Evolutionary conservation across 37 sponge, comb jelly and placozoan species (phyloP).

Genomic region (Chondrosia reniformis): DNA sequence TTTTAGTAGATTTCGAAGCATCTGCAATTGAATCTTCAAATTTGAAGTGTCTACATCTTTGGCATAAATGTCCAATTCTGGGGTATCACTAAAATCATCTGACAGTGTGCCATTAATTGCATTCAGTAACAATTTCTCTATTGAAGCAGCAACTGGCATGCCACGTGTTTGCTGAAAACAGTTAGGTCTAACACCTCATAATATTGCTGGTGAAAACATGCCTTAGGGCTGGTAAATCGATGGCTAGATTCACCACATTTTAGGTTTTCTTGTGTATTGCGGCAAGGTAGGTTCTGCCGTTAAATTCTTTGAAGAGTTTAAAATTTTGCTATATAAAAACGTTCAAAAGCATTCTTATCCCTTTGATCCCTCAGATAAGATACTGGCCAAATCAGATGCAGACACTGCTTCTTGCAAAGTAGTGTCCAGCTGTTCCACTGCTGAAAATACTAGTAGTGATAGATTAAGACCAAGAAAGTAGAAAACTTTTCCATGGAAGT

Average conservation of each 20-base stretch:
- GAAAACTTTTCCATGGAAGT: slow-evolving; percentile 17
- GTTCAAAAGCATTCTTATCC: too few relatives aligned
- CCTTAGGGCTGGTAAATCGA: slow-evolving; percentile 28
- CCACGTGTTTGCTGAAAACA: slow-evolving; percentile 34
- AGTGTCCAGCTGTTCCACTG: slow-evolving; percentile 29
- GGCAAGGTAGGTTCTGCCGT: too few relatives aligned
- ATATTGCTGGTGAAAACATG: slow-evolving; percentile 46
- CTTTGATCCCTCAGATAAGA: too few relatives aligned
- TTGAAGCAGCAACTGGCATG: slow-evolving; percentile 27
- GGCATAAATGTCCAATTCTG: slow-evolving; percentile 10
- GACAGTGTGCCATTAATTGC: background rate
- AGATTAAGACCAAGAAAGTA: slow-evolving; percentile 38
- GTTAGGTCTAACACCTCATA: slow-evolving; percentile 44
- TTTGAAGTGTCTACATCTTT: slow-evolving; percentile 36
- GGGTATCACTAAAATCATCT: background rate
- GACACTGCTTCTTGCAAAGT: background rate
- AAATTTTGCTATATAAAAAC: too few relatives aligned
- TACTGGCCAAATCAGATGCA: too few relatives aligned
- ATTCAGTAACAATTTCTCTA: slow-evolving; percentile 18
- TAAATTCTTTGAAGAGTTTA: too few relatives aligned
- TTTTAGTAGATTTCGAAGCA: slow-evolving; percentile 40
- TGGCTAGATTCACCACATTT: too few relatives aligned
- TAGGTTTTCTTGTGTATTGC: too few relatives aligned
- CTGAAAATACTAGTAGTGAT: slow-evolving; percentile 40
- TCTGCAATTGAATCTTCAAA: slow-evolving; percentile 32